Evolutionary conservation across 2,888 invertebrate species (phyloP), one percentile per base, ranked within the genome.

Genomic region (Agrilus mali): DNA sequence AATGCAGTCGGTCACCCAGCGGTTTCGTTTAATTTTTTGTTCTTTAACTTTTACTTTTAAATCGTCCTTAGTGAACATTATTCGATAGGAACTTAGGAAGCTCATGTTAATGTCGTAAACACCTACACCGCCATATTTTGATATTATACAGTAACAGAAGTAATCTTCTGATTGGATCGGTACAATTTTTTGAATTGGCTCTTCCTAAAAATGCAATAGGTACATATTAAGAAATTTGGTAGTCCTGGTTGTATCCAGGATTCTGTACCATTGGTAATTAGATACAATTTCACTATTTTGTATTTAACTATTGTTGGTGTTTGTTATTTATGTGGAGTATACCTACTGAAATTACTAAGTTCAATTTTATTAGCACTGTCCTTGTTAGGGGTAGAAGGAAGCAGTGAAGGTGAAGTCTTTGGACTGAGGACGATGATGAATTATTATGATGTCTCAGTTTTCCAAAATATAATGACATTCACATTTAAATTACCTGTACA

Each of bases 1-100:
- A 3, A 77, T 56, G 0, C 73, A 77, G 50, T 80, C 80, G 0
- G 78, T 79, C 3, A 80, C 68, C 79, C 79, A 80, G 33, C 70
- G 66, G 49, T 72, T 73, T 46, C 68, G 69, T 2, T 74, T 66
- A 10, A 71, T 59, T 54, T 55, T 57, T 42, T 51, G 58, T 49
- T 57, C 61, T 47, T 51, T 61, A 36, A 59, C 55, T 17, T 45
- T 67, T 10, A 69, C 60, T 3, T 56, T 62, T 2, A 70, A 53
- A 27, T 75, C 75, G 15, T 69, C 70, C 42, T 73, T 61, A 4
- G 72, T 71, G 55, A 74, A 72, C 46, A 76, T 73, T 6, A 72
- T 65, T 36, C 61, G 58, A 49, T 78, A 77, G 0, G 69, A 65
- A 20, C 69, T 65, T 31, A 77, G 54, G 14, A 75, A 65, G 14